Base-by-base conservation (phyloP, 2,888 invertebrate species). In the Willowsia nigromaculata region DNA sequence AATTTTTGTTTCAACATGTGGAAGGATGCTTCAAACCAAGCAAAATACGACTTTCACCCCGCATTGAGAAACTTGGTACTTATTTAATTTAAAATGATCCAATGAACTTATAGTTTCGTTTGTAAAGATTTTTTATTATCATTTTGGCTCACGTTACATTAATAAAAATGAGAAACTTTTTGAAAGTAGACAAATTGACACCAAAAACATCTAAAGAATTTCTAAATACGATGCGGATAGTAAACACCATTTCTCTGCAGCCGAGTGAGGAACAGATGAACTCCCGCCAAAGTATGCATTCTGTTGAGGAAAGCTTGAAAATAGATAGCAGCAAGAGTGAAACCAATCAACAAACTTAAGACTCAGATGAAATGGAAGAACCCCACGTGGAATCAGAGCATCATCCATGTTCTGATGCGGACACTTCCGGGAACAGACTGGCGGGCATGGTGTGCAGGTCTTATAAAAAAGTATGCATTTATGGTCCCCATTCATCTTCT, bases 381-480 rank as follows among this genome's bases (percentile, higher is more conserved):
- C 3, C 1, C 40, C 6, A 40, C 22, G 18, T n/a, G 22, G 43
- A 37, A 56, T 33, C 56, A 53, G 13, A 50, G 1, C 25, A 37
- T 22, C 15, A 76, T 27, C 1, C 50, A 5, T 37, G 80, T 53
- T 11, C 56, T 5, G 56, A 80, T 18, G 9, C 22, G 18, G 37
- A 59, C 18, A 6, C 33, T 0, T 33, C 56, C 0, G 81, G 25
- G 1, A 53, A 33, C 33, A 30, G 56, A 53, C 18, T 30, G 4
- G 30, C 11, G 22, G 13, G 15, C 15, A 33, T 25, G 5, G 43
- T 40, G 1, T 62, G 86, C 4, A 80, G 80, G 25, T 87, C 86
- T n/a, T 87, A 87, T 37, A 87, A 87, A 59, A 81, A 87, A 40
- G 86, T 80, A 9, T 87, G 76, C 25, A 33, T 87, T 33, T 87